phyloP scores from a whole-genome alignment of 1,140 invertebrate genomes.

The Bombus confusus region DNA sequence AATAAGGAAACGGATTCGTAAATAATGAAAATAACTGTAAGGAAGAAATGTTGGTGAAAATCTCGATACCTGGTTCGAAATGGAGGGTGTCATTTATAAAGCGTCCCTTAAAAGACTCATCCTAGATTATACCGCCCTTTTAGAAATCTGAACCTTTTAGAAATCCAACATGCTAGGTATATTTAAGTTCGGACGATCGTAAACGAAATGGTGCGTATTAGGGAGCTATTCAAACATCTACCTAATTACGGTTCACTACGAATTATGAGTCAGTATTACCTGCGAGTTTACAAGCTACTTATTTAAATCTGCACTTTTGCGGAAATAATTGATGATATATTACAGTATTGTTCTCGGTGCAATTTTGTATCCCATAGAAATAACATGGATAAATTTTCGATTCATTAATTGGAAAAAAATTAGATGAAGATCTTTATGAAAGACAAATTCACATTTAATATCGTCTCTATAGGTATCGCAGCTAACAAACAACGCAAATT shows the following conservation, averaged over 20 bases:
- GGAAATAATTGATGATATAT: not conserved
- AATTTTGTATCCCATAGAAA: not conserved
- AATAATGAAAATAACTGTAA: no score
- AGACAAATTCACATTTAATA: not conserved
- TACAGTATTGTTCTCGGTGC: not conserved
- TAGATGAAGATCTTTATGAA: no score
- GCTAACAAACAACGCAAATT: not conserved
- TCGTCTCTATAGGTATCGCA: no score
- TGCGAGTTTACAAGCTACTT: no score
- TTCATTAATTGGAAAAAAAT: no score
- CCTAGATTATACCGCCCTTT: slow-evolving; percentile 18
- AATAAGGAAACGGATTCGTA: no score
- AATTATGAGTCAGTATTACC: not conserved
- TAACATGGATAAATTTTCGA: no score
- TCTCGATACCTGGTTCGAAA: no score
- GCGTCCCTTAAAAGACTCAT: not conserved
- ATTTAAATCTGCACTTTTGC: not conserved
- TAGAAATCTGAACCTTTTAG: not conserved
- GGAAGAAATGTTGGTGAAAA: not conserved
- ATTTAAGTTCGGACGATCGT: no score
- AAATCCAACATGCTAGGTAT: not conserved
- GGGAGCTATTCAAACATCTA: not conserved
- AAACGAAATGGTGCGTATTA: not conserved
- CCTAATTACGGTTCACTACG: not conserved
- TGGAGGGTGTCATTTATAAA: not conserved